These are phyloP conservation scores for Sparus aurata DNA, from an alignment of 2,797 vertebrate genomes.

Conservation along the genomic window DNA sequence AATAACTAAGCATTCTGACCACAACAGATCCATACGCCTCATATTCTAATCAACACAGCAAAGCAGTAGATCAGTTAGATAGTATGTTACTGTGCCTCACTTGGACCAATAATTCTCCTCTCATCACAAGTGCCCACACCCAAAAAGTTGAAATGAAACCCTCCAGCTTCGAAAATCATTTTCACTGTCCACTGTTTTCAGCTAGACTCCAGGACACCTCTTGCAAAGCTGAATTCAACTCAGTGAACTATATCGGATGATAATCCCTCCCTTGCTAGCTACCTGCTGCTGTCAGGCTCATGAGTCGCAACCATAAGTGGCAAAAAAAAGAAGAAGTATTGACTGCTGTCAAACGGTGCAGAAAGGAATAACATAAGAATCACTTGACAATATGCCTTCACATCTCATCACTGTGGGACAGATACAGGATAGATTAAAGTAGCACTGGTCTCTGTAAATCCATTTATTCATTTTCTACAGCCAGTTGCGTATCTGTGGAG, in stretches of 20 bases:
- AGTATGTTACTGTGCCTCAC: slow-evolving; percentile 23
- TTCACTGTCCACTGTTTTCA: slow-evolving; percentile 58
- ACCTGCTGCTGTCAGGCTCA: slow-evolving; percentile 62
- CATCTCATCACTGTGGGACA: slow-evolving; percentile 57
- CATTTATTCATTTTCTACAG: slow-evolving; percentile 61
- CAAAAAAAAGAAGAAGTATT: slow-evolving; percentile 54
- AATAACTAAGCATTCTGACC: background rate
- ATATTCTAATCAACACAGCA: background rate
- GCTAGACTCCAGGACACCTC: slow-evolving; percentile 48
- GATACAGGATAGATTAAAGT: slow-evolving; percentile 60
- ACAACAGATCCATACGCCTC: background rate
- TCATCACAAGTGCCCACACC: slow-evolving; percentile 18
- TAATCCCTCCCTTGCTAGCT: slow-evolving; percentile 62
- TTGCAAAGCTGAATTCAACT: slow-evolving; percentile 65
- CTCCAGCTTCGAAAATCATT: slow-evolving; percentile 57
- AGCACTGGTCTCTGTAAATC: slow-evolving; percentile 33
- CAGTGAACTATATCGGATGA: slow-evolving; percentile 67
- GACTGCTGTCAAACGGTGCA: slow-evolving; percentile 69
- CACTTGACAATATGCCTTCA: slow-evolving; percentile 56
- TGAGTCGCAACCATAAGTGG: slow-evolving; percentile 56
- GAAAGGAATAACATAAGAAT: slow-evolving; percentile 59
- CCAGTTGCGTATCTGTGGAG: slow-evolving; percentile 31
- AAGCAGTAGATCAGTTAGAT: background rate
- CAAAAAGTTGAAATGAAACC: slow-evolving; percentile 49
- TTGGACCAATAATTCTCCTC: slow-evolving; percentile 38